phyloP scores from a whole-genome alignment of 2,797 vertebrate species.

The Galago senegalensis region DNA sequence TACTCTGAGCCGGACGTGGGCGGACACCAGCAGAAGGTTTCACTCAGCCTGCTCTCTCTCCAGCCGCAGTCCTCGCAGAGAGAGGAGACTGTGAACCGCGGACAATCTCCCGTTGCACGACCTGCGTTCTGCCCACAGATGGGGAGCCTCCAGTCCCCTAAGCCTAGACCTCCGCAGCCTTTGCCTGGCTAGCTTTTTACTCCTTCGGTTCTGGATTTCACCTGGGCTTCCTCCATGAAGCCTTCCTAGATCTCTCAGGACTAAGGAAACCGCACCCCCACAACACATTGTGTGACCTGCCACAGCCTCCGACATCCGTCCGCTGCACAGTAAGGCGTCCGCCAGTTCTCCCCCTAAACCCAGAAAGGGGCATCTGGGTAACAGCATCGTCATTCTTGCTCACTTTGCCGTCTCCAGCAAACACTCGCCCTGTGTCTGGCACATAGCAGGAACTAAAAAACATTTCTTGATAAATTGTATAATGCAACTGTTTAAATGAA shows the following conservation, averaged over 20 bases:
- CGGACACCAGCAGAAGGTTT: not conserved
- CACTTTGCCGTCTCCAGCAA: not conserved
- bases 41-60: not conserved
- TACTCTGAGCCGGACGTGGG: fast-evolving
- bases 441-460: not conserved
- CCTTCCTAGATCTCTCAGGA: not conserved
- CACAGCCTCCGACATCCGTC: not conserved
- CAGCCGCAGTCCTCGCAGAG: not conserved
- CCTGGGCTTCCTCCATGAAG: not conserved
- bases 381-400: fast-evolving
- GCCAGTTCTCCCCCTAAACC: not conserved
- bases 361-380: not conserved
- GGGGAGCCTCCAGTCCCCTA: not conserved
- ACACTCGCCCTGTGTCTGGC: not conserved
- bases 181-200: not conserved
- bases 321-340: not conserved
- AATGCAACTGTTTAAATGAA: conserved; percentile 22
- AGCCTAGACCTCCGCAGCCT: not conserved
- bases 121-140: fast-evolving
- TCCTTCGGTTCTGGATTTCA: not conserved
- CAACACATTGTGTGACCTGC: not conserved
- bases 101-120: too few relatives aligned
- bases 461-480: not conserved
- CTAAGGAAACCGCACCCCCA: not conserved
- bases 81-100: not conserved